Conservation (phyloP, 2,888 invertebrate species). For the Mylabris sibirica region DNA sequence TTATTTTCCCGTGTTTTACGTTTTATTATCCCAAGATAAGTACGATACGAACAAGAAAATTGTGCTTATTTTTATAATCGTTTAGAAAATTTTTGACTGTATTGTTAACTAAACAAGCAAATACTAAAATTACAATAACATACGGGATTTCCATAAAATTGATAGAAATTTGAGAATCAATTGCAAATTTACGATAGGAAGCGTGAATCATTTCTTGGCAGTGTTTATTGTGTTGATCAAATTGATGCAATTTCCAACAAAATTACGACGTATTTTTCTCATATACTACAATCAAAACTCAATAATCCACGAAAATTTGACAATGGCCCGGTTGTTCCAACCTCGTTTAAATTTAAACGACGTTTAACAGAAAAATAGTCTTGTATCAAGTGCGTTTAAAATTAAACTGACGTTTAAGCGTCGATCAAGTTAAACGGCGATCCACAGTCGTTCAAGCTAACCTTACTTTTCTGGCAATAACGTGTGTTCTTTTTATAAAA, state of each 20-base stretch:
- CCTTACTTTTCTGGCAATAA: too few relatives aligned
- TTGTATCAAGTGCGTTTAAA: too few relatives aligned
- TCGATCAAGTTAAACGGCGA: too few relatives aligned
- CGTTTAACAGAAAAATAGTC: too few relatives aligned
- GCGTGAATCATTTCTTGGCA: neutral
- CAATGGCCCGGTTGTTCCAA: too few relatives aligned
- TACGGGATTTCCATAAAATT: neutral
- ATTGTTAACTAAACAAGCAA: neutral
- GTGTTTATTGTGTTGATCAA: neutral
- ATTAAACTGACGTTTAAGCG: too few relatives aligned
- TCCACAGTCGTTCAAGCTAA: too few relatives aligned
- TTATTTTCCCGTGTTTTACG: neutral
- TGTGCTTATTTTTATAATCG: neutral
- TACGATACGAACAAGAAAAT: neutral
- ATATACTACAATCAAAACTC: neutral
- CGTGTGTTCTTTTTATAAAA: too few relatives aligned
- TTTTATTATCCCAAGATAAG: neutral
- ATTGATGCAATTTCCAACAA: neutral
- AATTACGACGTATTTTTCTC: neutral
- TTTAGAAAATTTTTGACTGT: neutral
- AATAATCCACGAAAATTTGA: neutral
- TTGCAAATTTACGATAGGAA: neutral
- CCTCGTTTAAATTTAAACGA: too few relatives aligned
- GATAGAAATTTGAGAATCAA: neutral
- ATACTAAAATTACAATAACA: neutral